Evolutionary conservation across 2,113 vertebrate genomes (phyloP).

Genomic region (Apistogramma diplotaenia): DNA sequence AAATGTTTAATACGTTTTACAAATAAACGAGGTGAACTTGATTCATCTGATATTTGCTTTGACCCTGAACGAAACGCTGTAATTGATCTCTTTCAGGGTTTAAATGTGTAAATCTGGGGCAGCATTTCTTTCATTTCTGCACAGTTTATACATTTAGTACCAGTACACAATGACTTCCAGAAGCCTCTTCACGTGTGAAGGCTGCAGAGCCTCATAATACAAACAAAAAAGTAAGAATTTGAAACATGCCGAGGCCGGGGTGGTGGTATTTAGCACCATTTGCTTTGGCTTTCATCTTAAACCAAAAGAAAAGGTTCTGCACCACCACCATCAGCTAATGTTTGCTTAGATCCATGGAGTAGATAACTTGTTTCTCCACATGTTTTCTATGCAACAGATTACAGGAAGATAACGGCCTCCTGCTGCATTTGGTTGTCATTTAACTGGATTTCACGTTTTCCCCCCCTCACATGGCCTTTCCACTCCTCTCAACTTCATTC

Average conservation of each 20-base stretch:
- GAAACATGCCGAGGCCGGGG: background rate
- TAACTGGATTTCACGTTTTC: background rate
- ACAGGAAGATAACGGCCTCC: background rate
- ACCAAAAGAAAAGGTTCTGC: background rate
- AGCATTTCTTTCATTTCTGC: background rate
- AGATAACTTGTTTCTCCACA: background rate
- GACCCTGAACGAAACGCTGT: background rate
- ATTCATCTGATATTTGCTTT: background rate
- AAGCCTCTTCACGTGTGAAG: background rate
- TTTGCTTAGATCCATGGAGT: background rate
- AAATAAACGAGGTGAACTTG: background rate
- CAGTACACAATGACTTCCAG: background rate
- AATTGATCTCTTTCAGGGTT: background rate
- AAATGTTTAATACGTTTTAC: background rate
- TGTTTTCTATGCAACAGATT: background rate
- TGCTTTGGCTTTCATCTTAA: background rate
- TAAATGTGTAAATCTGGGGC: background rate
- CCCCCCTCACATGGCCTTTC: conserved; percentile 6
- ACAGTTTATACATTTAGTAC: background rate
- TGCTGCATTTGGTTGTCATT: background rate
- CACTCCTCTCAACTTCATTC: conserved; percentile 5
- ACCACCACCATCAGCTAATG: background rate
- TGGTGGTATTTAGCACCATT: background rate
- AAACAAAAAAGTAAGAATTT: background rate
- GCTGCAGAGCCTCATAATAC: background rate